Base-by-base conservation (phyloP, 2,888 invertebrate species). In the Lepidochitona cinerea region DNA sequence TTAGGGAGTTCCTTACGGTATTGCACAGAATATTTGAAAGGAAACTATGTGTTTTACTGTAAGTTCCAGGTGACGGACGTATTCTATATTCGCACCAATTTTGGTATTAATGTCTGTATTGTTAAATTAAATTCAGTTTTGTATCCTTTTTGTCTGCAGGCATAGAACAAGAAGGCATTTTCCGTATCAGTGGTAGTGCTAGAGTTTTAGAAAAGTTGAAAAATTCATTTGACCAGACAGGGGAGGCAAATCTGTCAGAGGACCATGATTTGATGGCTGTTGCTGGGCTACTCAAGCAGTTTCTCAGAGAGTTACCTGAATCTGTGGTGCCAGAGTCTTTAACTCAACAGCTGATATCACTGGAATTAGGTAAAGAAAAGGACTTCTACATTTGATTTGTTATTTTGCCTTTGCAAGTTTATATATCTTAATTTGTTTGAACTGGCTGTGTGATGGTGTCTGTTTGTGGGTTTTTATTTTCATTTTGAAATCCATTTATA, bases 221-320 rank as follows among this genome's bases (percentile, higher is more conserved):
- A 76, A 84, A 87, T 7, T 88, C 91, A 9, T 93, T 93, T 85
- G 93, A 93, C 81, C 88, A 90, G 65, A 88, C 90, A 32, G 93
- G 93, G 2, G 93, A 93, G 84, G 93, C 92, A 49, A 92, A 93
- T 79, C 87, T 93, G 75, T 84, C 86, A 18, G 90, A 90, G 41
- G 89, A 89, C 59, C 91, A 90, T 14, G 93, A 93, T 81, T 90
- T 92, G 35, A 91, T 92, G 75, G 92, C 93, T 1, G 92, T 93
- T 7, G 93, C 93, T 1, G 92, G 92, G 2, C 87, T 93, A 59
- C 91, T 93, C 49, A 92, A 93, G 75, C 90, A 92, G 71, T 93
- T 93, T 85, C 89, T 93, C 37, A 89, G 93, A 78, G 93, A 93
- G 83, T 86, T 93, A 70, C 89, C 90, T 0, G 87, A 89, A 23